Base-by-base conservation (phyloP, 2,888 invertebrate species). In the Diarsia dahlii region DNA sequence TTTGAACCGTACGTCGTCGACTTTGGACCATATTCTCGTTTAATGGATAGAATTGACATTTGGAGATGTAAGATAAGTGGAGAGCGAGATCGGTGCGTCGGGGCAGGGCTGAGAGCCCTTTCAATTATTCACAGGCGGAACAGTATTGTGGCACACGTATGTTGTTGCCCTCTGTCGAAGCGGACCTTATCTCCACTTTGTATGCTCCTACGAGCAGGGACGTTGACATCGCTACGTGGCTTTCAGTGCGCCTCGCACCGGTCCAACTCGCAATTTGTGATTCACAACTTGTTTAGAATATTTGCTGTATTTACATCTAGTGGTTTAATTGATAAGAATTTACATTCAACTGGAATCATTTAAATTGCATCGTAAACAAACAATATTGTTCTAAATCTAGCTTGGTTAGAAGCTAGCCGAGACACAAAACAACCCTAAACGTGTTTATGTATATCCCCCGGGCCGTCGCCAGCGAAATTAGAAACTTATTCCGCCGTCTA, bases 71-170 rank as follows among this genome's bases (percentile, higher is more conserved):
- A 91, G 93, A 93, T 93, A 92, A 77, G 82, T 74, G 71, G 69
- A 85, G 88, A 89, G 91, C 88, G 89, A 88, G 89, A 88, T 88
- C 88, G 87, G 89, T 92, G 90, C 91, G 92, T 90, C 91, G 87
- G 89, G 73, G 86, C 91, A 87, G 89, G 77, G 87, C 88, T 84
- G 88, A 75, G 90, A 75, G 90, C 89, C 89, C 91, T 93, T 94
- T 95, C 94, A 95, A 94, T 94, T 93, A 95, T 94, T 94, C 93
- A 94, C 92, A 89, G 91, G 89, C 89, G 87, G 87, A 91, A 90
- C 89, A 89, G 90, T 91, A 91, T 91, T 91, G 90, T 90, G 89
- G 89, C 88, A 86, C 84, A 89, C 78, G 90, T 89, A 86, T 87
- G 89, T 87, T 89, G 90, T 88, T 87, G 89, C 87, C 86, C 88